Evolutionary conservation across 2,888 invertebrate genomes (phyloP), one percentile per base, ranked within the genome.

Genomic region (Rapana venosa): DNA sequence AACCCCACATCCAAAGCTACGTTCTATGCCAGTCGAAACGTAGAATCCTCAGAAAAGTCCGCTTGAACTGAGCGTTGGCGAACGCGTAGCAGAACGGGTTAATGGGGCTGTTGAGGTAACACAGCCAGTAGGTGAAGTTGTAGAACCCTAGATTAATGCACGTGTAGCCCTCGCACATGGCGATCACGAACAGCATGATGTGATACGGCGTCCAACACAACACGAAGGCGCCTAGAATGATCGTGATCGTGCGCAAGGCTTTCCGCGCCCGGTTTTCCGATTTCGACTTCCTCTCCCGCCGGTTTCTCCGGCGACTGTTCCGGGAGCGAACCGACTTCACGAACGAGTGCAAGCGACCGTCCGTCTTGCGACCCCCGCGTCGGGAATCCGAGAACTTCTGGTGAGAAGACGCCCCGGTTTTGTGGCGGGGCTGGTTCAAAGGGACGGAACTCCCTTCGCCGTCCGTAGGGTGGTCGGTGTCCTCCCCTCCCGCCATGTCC

Each of bases 161-260:
- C 22, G 87, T 85, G 90, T 92, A 93, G 56, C 89, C 90, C 20
- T 58, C 98, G 97, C 99, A 99, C 96, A 99, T 99, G 0, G 99
- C 99, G 96, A 99, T 98, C 61, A 99, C 98, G 93, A 99, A 97
- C 17, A 99, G 99, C 94, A 99, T 97, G 90, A 99, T 97, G 96
- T 99, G 99, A 96, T 99, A 99, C 1, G 99, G 99, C 66, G 99
- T 99, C 99, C 99, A 99, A 96, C 99, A 99, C 91, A 99, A 97
- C 35, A 99, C 99, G 92, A 96, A 99, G 81, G 99, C 99, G 81
- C 99, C 99, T 94, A 99, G 97, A 95, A 99, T 99, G 96, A 99
- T 99, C 15, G 99, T 99, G 96, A 99, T 99, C 90, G 99, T 99
- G 93, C 99, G 97, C 95, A 99, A 98, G 30, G 99, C 99, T 96